Evolutionary conservation across 1,140 invertebrate genomes (phyloP).

Genomic region (Tetramorium parvispinum): DNA sequence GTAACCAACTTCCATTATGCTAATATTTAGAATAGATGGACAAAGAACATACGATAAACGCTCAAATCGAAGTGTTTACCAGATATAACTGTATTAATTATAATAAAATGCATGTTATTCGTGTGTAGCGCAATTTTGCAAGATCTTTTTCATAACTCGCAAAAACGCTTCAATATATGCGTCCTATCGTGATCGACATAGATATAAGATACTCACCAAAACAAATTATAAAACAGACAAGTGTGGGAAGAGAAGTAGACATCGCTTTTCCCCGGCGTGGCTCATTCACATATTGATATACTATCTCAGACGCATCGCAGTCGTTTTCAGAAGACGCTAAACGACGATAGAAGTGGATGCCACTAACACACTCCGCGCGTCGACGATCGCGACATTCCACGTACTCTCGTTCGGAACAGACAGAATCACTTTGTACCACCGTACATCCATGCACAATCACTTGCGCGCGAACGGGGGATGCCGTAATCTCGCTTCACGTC

Average conservation of each 20-base stretch:
- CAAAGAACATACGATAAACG: neutral
- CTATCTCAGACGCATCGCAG: constrained; percentile 72
- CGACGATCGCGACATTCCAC: constrained; percentile 50
- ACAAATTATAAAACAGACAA: constrained; percentile 82
- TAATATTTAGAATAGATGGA: neutral
- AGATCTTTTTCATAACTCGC: neutral
- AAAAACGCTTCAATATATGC: neutral
- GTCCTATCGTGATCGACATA: too few species aligned
- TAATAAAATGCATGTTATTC: neutral
- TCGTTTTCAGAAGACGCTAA: constrained; percentile 38
- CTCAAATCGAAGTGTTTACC: neutral
- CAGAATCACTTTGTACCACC: constrained; percentile 11
- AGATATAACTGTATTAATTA: neutral
- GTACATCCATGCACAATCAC: constrained; percentile 32
- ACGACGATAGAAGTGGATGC: neutral
- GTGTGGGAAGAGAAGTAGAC: constrained; percentile 80
- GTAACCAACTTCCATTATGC: neutral
- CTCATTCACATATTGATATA: constrained; percentile 77
- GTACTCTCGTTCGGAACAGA: neutral
- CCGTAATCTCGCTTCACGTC: neutral
- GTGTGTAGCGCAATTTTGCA: too few species aligned
- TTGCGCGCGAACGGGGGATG: neutral
- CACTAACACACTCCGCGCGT: neutral
- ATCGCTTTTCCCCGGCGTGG: constrained; percentile 78
- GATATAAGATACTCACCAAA: constrained; percentile 78